Evolutionary conservation across 2,888 invertebrate species (phyloP).

Genomic region (Frankliniella intonsa): DNA sequence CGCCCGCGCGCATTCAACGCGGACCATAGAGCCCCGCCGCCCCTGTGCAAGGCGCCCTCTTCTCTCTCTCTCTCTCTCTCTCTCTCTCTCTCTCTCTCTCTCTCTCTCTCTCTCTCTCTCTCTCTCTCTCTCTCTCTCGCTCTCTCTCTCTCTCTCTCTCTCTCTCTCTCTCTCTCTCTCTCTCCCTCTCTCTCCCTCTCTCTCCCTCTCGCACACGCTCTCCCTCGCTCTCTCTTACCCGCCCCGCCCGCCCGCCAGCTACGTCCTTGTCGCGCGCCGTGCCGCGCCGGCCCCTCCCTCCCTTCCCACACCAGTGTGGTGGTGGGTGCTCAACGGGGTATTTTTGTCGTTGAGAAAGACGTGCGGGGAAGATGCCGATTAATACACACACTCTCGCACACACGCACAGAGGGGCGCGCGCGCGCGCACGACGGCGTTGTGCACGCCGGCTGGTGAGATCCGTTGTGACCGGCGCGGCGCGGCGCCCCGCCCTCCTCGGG

Average conservation of each 20-base stretch:
- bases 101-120: too few species aligned
- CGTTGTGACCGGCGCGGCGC: not conserved
- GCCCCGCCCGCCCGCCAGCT: not conserved
- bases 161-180: too few species aligned
- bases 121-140: not conserved
- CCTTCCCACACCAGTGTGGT: not conserved
- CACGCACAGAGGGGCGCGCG: not conserved
- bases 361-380: constrained; percentile 15
- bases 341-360: constrained; percentile 22
- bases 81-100: too few species aligned
- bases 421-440: not conserved
- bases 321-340: constrained; percentile 3
- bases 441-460: not conserved
- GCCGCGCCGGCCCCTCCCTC: not conserved
- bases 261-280: not conserved
- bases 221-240: not conserved
- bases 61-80: too few species aligned
- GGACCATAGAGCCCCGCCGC: not conserved
- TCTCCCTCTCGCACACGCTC: not conserved
- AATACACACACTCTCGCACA: constrained; percentile 9
- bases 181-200: too few species aligned
- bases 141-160: not conserved
- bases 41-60: not conserved
- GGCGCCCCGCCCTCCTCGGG: not conserved
- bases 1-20: not conserved